phyloP scores from a whole-genome alignment of 1,140 invertebrate genomes.

The Diorhabda carinulata region DNA sequence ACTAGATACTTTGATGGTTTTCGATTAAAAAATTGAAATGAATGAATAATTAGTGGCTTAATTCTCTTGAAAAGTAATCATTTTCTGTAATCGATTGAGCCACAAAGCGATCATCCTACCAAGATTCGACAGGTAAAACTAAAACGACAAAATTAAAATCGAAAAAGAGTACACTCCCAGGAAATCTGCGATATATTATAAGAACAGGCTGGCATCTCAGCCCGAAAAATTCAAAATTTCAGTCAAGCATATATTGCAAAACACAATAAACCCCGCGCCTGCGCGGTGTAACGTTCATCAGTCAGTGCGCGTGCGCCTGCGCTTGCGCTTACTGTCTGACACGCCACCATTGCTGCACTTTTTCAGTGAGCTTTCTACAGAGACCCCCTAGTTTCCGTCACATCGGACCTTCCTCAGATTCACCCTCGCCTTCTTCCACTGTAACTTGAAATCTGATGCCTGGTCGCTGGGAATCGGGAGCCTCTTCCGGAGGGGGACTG shows the following conservation, averaged over 20 bases:
- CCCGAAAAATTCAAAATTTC: conserved; percentile 34
- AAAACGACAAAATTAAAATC: conserved; percentile 10
- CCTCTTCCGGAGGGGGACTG: conserved; percentile 61
- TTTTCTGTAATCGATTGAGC: background rate
- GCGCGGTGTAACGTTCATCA: conserved; percentile 37
- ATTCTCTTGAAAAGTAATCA: background rate
- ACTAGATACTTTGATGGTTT: no score
- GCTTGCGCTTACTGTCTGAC: conserved; percentile 59
- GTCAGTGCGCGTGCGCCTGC: conserved; percentile 41
- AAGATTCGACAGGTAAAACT: background rate
- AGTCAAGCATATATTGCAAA: conserved; percentile 40
- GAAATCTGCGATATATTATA: conserved; percentile 22
- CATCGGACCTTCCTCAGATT: conserved; percentile 68
- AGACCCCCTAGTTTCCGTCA: conserved; percentile 83
- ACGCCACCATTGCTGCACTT: conserved; percentile 76
- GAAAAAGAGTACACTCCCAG: conserved; percentile 33
- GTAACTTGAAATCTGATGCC: conserved; percentile 64
- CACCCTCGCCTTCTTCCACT: conserved; percentile 73
- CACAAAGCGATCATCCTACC: background rate
- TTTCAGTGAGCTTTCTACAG: conserved; percentile 79
- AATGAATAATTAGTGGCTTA: no score
- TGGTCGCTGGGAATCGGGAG: conserved; percentile 32
- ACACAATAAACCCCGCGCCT: conserved; percentile 41
- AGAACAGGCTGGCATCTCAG: conserved; percentile 30
- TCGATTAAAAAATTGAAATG: no score